These are phyloP conservation scores for Myotis vivesi DNA, from an alignment of 2,797 vertebrate species.

Conservation along the genomic window DNA sequence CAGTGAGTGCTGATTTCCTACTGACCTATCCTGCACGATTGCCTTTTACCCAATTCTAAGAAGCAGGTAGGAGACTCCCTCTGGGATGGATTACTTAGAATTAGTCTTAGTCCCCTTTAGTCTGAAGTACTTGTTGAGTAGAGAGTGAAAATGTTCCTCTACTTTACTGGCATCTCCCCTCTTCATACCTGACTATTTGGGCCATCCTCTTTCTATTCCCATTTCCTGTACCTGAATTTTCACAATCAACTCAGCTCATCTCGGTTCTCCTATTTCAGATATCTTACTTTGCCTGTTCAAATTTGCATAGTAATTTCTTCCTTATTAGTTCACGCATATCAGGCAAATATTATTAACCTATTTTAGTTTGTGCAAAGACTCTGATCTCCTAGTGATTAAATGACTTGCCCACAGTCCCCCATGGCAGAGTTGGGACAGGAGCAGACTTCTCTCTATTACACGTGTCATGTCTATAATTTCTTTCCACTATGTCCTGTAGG, in stretches of 20 bases:
- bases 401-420: background rate
- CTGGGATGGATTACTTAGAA: background rate
- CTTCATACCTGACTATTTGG: background rate
- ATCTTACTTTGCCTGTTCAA: background rate
- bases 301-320: background rate
- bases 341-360: background rate
- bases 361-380: background rate
- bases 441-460: background rate
- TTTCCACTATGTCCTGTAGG: background rate
- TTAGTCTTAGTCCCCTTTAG: conserved; percentile 14
- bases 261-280: background rate
- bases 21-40: background rate
- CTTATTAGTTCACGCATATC: background rate
- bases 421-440: background rate
- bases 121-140: background rate
- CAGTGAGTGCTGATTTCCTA: background rate
- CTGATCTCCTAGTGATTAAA: background rate
- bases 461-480: background rate
- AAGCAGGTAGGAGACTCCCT: background rate
- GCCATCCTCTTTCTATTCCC: background rate
- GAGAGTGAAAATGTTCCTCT: background rate
- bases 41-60: background rate
- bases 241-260: background rate
- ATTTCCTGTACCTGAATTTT: background rate
- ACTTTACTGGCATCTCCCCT: background rate